These are phyloP conservation scores for Neodiprion fabricii DNA, from an alignment of 1,140 invertebrate genomes.

Conservation along the genomic window DNA sequence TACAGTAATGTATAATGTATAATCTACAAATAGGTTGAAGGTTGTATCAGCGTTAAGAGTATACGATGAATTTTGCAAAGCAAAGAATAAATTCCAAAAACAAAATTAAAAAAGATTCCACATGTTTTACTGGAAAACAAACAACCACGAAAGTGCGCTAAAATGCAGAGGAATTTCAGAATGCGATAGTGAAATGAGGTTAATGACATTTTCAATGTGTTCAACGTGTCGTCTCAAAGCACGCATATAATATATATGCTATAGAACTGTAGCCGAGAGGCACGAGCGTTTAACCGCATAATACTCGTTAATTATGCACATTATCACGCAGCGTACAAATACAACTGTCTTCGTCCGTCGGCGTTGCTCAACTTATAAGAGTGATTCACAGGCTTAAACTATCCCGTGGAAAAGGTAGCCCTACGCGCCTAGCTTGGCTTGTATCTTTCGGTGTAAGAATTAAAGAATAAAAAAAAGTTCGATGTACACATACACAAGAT, in stretches of 20 bases:
- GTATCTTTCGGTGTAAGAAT: neutral
- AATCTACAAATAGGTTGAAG: too few species aligned
- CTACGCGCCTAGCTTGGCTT: neutral
- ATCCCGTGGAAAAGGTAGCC: too few species aligned
- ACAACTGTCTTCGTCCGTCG: neutral
- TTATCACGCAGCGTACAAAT: constrained; percentile 7
- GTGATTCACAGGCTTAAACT: neutral
- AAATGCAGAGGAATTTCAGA: neutral
- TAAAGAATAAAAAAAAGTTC: neutral
- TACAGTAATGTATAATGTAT: too few species aligned
- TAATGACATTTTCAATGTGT: neutral
- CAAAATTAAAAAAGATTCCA: neutral
- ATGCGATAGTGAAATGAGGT: neutral
- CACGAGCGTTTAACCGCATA: neutral
- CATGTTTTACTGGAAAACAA: too few species aligned
- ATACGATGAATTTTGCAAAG: too few species aligned
- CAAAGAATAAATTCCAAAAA: neutral
- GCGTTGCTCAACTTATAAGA: neutral
- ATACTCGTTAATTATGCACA: constrained; percentile 3
- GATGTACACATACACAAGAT: neutral
- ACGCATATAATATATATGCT: neutral
- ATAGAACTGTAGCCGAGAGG: neutral
- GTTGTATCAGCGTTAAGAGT: too few species aligned
- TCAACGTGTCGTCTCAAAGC: neutral
- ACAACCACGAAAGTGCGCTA: too few species aligned